A percentile compares a stretch with the other conserved stretches of the same genome.
phyloP scores from a whole-genome alignment of 2,888 invertebrate species.

The Morinoia aosen region DNA sequence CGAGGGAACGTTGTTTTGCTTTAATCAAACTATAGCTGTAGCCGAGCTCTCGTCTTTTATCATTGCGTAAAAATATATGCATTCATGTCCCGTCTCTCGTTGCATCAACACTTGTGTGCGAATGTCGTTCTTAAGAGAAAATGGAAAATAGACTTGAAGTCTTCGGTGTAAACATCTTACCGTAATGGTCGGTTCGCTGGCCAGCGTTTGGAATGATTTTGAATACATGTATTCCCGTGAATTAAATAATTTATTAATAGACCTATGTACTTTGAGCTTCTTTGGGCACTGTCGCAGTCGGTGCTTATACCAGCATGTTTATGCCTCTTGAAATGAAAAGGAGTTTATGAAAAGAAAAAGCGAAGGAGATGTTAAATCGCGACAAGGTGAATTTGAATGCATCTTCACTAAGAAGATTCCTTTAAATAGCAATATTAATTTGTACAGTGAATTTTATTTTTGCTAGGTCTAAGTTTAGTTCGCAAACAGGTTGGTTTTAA shows the following conservation, averaged over 20 bases:
- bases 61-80: neutral
- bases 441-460: too few relatives aligned
- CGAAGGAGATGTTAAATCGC: too few relatives aligned
- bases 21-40: constrained; percentile 34
- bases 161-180: neutral
- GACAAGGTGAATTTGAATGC: too few relatives aligned
- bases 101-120: neutral
- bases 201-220: neutral
- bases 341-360: too few relatives aligned
- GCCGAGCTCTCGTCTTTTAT: neutral
- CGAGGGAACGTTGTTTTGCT: constrained; percentile 29
- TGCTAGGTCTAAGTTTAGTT: too few relatives aligned
- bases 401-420: too few relatives aligned
- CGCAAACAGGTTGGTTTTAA: too few relatives aligned
- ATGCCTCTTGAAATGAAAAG: too few relatives aligned
- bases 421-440: too few relatives aligned
- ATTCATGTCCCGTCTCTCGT: neutral
- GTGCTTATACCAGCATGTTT: too few relatives aligned
- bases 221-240: neutral
- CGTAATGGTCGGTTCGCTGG: neutral
- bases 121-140: neutral
- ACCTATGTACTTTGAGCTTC: too few relatives aligned
- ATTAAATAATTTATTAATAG: neutral
- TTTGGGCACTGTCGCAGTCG: too few relatives aligned
- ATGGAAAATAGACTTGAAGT: neutral